Percentiles rank a stretch among this genome's conserved stretches.
Evolutionary conservation across 2,888 invertebrate species (phyloP).

Genomic region (Ochropacha duplaris): DNA sequence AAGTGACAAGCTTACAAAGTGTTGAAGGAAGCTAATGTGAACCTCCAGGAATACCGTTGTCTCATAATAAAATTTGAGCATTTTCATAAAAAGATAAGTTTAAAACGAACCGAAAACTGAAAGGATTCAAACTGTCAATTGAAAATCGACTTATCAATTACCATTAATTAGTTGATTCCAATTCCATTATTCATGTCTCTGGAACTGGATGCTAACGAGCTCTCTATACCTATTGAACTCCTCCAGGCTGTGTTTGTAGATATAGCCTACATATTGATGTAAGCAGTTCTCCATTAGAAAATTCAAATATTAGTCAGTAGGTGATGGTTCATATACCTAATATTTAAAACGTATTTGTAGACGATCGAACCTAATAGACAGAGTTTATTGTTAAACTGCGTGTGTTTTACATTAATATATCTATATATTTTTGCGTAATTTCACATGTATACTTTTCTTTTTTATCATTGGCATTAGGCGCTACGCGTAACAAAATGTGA

Average conservation of each 20-base stretch:
- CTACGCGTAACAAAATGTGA: too few species aligned
- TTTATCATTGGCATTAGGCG: too few species aligned
- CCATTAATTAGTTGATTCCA: slow-evolving; percentile 27
- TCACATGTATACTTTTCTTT: too few species aligned
- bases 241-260: background rate
- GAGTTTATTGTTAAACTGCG: too few species aligned
- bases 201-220: slow-evolving; percentile 24
- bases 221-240: slow-evolving; percentile 16
- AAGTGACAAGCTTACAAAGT: too few species aligned
- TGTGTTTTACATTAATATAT: too few species aligned
- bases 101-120: background rate
- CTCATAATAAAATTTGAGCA: background rate
- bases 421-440: too few species aligned
- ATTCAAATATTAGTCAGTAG: background rate
- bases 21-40: too few species aligned
- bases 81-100: background rate
- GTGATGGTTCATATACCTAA: too few species aligned
- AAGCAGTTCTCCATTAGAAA: background rate
- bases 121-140: slow-evolving; percentile 24
- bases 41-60: too few species aligned
- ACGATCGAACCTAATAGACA: too few species aligned
- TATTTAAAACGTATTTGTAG: too few species aligned
- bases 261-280: background rate
- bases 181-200: slow-evolving; percentile 27
- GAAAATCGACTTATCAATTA: slow-evolving; percentile 30